Conservation (phyloP, 2,797 vertebrate genomes). For the Erpetoichthys calabaricus region DNA sequence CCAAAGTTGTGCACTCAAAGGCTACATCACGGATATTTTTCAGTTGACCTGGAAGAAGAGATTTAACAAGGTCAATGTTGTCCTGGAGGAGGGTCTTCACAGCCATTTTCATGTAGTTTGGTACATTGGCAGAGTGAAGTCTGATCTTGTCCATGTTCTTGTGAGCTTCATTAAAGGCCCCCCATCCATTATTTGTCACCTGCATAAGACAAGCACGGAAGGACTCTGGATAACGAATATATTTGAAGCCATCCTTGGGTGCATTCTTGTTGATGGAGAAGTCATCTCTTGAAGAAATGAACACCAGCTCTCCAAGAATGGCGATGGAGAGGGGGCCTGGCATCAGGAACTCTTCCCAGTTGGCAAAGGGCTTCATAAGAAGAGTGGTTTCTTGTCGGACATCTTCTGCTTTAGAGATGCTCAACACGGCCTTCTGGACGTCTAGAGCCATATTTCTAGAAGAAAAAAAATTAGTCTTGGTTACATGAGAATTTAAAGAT, state of each 20-base stretch:
- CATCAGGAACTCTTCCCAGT: constrained; percentile 25
- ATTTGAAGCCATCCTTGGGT: constrained; percentile 8
- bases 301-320: constrained; percentile 23
- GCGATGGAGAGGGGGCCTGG: constrained; percentile 22
- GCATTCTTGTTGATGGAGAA: constrained; percentile 17
- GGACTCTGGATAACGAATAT: constrained; percentile 25
- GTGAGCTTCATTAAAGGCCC: constrained; percentile 26
- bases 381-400: constrained; percentile 13
- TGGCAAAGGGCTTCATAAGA: constrained; percentile 19
- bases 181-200: constrained; percentile 25
- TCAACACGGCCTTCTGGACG: constrained; percentile 2
- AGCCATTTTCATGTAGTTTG: constrained; percentile 15
- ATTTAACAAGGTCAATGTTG: constrained; percentile 8
- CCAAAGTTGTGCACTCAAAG: constrained; percentile 16
- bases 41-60: constrained; percentile 17
- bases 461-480: too few species aligned
- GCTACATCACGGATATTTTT: constrained; percentile 16
- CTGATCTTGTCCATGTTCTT: constrained; percentile 26
- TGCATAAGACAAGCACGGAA: constrained; percentile 30
- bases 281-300: constrained; percentile 17
- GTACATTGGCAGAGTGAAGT: constrained; percentile 15
- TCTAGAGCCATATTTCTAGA: too few species aligned
- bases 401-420: constrained; percentile 12
- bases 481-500: too few species aligned
- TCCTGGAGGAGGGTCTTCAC: constrained; percentile 20